phyloP scores from a whole-genome alignment of 2,797 vertebrate genomes.

The Pipistrellus pygmaeus region DNA sequence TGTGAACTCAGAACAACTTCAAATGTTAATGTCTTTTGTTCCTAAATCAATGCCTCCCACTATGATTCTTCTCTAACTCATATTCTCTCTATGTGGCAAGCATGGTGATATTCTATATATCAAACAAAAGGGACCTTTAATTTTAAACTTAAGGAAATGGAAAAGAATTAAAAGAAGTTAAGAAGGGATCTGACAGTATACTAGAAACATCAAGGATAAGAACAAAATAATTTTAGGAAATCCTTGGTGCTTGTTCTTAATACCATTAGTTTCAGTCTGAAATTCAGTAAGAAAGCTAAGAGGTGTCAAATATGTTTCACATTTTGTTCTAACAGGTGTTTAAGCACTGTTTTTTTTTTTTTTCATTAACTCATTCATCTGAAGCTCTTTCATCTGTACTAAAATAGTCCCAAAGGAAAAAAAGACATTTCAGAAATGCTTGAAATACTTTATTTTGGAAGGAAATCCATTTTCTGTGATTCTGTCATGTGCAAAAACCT shows the following conservation, averaged over 20 bases:
- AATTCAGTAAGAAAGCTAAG: conserved; percentile 59
- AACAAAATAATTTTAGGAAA: conserved; percentile 33
- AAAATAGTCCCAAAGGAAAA: conserved; percentile 70
- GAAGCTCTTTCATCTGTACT: conserved; percentile 71
- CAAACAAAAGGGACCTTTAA: conserved; percentile 16
- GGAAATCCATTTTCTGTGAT: conserved; percentile 76
- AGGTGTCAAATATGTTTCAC: conserved; percentile 45
- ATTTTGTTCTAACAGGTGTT: conserved; percentile 63
- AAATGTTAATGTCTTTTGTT: not conserved
- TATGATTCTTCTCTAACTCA: not conserved
- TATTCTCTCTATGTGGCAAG: not conserved
- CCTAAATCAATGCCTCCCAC: not conserved
- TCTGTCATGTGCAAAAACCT: conserved; percentile 68
- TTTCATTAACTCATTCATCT: conserved; percentile 62
- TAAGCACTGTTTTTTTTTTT: conserved; percentile 53
- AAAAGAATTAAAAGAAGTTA: conserved; percentile 48
- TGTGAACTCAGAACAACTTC: not conserved
- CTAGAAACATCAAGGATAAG: conserved; percentile 44
- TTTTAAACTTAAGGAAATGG: conserved; percentile 44
- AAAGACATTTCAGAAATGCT: conserved; percentile 70
- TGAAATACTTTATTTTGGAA: conserved; percentile 61
- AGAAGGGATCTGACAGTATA: conserved; percentile 19
- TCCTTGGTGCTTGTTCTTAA: conserved; percentile 26
- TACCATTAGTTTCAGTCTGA: conserved; percentile 27
- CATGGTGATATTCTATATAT: not conserved